Percentiles rank a stretch among this genome's conserved stretches.
Conservation (phyloP, 2,888 invertebrate species). For the Zelleria hepariella region DNA sequence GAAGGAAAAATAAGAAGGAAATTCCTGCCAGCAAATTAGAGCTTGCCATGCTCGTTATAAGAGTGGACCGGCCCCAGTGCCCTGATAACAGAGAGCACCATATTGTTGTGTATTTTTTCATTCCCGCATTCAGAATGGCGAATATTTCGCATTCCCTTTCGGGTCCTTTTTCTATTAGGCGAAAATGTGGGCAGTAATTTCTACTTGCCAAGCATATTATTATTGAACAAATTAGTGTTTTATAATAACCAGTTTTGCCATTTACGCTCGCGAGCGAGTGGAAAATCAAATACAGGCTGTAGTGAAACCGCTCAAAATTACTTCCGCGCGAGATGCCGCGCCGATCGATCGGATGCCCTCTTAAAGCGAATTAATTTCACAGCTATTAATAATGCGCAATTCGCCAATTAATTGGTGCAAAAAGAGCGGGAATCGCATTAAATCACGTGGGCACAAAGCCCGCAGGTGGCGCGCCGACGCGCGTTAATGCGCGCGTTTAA, state of each 20-base stretch:
- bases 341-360: conserved; percentile 8
- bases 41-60: conserved; percentile 44
- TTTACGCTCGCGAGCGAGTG: no score
- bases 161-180: neutral
- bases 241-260: no score
- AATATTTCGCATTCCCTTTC: conserved; percentile 30
- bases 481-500: conserved; percentile 70
- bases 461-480: conserved; percentile 68
- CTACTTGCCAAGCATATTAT: neutral
- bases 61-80: conserved; percentile 45
- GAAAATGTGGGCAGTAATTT: conserved; percentile 9
- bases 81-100: conserved; percentile 45
- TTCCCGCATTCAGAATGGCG: conserved; percentile 29
- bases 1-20: conserved; percentile 39
- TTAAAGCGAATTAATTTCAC: conserved; percentile 47
- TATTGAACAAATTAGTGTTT: no score
- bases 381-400: conserved; percentile 66
- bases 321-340: conserved; percentile 1
- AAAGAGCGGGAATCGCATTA: conserved; percentile 66
- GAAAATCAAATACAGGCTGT: no score
- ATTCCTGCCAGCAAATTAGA: conserved; percentile 56
- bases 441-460: conserved; percentile 68
- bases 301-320: no score
- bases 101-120: conserved; percentile 61
- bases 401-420: conserved; percentile 68